A percentile compares a stretch with the other conserved stretches of the same genome.
Evolutionary conservation across 2,888 invertebrate species (phyloP).

Genomic region (Myopa testacea): DNA sequence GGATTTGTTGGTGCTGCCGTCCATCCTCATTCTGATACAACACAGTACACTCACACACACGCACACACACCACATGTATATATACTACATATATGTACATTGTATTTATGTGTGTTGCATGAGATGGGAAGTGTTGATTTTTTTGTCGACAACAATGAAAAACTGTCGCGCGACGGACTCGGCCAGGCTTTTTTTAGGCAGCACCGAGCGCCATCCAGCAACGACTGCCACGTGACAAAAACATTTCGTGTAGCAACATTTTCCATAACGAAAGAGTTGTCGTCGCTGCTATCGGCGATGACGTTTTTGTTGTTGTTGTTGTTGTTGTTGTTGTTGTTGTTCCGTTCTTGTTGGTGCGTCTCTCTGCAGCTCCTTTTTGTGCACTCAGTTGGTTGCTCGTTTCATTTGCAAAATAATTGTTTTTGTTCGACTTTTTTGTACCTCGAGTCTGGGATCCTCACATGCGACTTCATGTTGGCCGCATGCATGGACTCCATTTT

Average conservation of each 20-base stretch:
- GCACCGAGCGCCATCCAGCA: slow-evolving; percentile 11
- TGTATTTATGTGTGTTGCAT: background rate
- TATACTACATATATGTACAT: background rate
- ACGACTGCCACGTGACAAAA: slow-evolving; percentile 23
- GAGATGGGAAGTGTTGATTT: slow-evolving; percentile 32
- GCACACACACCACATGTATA: background rate
- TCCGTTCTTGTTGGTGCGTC: background rate
- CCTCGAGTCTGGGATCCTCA: background rate
- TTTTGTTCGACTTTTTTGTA: slow-evolving; percentile 1
- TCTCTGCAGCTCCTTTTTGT: slow-evolving; percentile 10
- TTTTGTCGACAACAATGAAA: slow-evolving; percentile 36
- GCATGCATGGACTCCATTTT: background rate
- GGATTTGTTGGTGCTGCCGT: slow-evolving; percentile 26
- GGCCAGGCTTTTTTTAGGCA: slow-evolving; percentile 11
- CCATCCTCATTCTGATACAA: background rate
- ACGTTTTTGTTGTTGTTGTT: background rate
- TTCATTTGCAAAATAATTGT: slow-evolving; percentile 25
- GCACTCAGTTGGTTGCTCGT: background rate
- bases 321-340: slow-evolving; percentile 1
- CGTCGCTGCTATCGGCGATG: slow-evolving; percentile 6
- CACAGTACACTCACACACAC: background rate
- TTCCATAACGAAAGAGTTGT: slow-evolving; percentile 20
- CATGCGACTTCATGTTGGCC: slow-evolving; percentile 2
- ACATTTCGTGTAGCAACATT: slow-evolving; percentile 27
- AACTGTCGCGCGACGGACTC: slow-evolving; percentile 12